phyloP scores from a whole-genome alignment of 2,113 vertebrate genomes.

The Regulus satrapa region DNA sequence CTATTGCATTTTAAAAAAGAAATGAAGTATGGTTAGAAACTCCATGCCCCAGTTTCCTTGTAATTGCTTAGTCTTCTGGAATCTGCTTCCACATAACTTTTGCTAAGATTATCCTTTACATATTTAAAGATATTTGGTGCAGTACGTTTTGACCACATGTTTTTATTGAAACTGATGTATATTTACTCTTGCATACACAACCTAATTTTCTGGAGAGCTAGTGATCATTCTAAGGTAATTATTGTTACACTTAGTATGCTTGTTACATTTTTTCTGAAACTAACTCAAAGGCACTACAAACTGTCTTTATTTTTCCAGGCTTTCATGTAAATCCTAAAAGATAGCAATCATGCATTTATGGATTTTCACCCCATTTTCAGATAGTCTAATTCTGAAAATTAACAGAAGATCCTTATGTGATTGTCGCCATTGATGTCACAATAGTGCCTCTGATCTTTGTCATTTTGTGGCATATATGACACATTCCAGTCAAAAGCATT shows the following conservation, averaged over 20 bases:
- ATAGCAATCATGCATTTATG: neutral
- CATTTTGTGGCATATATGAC: neutral
- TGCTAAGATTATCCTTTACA: neutral
- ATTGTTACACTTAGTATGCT: neutral
- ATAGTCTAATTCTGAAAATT: neutral
- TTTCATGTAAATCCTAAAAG: neutral
- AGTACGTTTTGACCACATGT: neutral
- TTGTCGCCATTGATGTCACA: neutral
- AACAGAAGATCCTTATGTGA: neutral
- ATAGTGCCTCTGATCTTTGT: neutral
- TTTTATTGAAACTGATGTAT: neutral
- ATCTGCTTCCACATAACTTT: neutral
- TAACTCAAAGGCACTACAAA: neutral
- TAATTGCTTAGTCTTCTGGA: slow-evolving; percentile 5
- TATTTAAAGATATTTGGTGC: neutral
- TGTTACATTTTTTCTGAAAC: neutral
- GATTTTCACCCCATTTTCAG: neutral
- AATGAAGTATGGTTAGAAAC: neutral
- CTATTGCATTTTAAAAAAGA: neutral
- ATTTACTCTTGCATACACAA: neutral
- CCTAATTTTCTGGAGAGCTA: neutral
- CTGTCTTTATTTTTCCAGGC: neutral
- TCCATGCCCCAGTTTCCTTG: neutral
- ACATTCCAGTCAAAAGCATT: neutral
- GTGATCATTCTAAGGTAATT: neutral